A percentile compares a stretch with the other conserved stretches of the same genome.
phyloP scores from a whole-genome alignment of 2,888 invertebrate species.

The Harpagoxenus sublaevis region DNA sequence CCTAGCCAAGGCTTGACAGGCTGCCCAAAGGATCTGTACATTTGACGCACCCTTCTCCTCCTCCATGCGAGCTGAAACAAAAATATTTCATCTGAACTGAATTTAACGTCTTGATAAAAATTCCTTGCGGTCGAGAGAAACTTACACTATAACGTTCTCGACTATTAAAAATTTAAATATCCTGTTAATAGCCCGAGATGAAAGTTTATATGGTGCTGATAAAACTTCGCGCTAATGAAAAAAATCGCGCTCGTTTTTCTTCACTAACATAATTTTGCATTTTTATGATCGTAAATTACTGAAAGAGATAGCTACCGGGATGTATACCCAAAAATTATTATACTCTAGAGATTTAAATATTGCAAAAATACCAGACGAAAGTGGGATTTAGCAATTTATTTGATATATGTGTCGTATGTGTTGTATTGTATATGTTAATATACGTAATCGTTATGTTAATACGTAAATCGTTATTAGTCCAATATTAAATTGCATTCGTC shows the following conservation, averaged over 20 bases:
- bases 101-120: neutral
- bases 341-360: neutral
- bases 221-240: neutral
- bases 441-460: neutral
- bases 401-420: neutral
- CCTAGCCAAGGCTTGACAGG: slow-evolving; percentile 95
- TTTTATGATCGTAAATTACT: slow-evolving; percentile 29
- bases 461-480: neutral
- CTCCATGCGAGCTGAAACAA: slow-evolving; percentile 89
- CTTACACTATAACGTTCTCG: neutral
- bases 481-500: neutral
- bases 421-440: neutral
- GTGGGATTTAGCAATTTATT: neutral
- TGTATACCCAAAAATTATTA: slow-evolving; percentile 7
- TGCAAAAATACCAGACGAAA: neutral
- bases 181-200: neutral
- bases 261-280: slow-evolving; percentile 45
- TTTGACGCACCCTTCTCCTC: slow-evolving; percentile 92
- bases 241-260: slow-evolving; percentile 8
- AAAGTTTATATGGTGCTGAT: slow-evolving; percentile 1
- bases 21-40: slow-evolving; percentile 97
- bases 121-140: neutral
- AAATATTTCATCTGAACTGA: slow-evolving; percentile 1
- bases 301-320: slow-evolving; percentile 14
- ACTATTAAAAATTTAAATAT: slow-evolving; percentile 37